Evolutionary conservation across 2,797 vertebrate species (phyloP).

Genomic region (Gadopsis bispinosus): DNA sequence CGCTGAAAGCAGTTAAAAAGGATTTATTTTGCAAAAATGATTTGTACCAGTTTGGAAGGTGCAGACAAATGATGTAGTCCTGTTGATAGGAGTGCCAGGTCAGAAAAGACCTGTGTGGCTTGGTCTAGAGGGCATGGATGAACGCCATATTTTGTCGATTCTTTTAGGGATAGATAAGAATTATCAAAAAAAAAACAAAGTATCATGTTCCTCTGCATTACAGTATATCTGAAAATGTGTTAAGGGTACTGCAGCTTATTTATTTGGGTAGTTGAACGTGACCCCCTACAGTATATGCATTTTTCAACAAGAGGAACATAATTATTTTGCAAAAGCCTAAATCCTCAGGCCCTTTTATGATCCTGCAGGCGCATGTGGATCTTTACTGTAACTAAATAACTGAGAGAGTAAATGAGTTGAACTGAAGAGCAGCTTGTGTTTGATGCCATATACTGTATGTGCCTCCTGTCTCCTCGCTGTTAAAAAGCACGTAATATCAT

Average conservation of each 20-base stretch:
- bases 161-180: neutral
- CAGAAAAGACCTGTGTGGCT: neutral
- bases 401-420: neutral
- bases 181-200: neutral
- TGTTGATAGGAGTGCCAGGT: neutral
- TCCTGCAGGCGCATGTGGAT: neutral
- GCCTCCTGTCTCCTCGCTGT: neutral
- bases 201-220: neutral
- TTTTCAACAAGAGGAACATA: neutral
- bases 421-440: neutral
- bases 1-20: too few relatives aligned
- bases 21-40: neutral
- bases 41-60: neutral
- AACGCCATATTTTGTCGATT: neutral
- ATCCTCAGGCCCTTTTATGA: too few relatives aligned
- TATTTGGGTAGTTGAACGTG: neutral
- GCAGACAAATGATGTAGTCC: neutral
- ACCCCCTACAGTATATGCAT: neutral
- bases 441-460: slow-evolving; percentile 3
- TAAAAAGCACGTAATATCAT: neutral
- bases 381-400: neutral
- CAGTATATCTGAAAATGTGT: neutral
- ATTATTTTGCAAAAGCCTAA: neutral
- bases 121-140: neutral
- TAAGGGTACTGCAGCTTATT: neutral